These are phyloP conservation scores for Hyperoplus immaculatus DNA, from an alignment of 2,797 vertebrate genomes.

Conservation along the genomic window DNA sequence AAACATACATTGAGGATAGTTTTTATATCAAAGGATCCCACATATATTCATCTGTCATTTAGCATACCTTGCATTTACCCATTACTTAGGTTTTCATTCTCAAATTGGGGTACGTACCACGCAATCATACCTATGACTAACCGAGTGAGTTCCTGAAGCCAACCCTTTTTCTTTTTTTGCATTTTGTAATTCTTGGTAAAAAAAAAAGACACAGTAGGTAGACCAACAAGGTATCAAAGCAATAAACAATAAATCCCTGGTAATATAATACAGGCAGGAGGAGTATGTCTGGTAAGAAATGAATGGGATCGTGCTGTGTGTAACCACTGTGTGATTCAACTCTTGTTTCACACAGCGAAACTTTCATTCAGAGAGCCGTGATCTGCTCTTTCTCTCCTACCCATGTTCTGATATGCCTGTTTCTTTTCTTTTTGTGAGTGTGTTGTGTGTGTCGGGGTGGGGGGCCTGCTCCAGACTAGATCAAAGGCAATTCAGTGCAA, in stretches of 20 bases:
- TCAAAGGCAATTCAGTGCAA: conserved; percentile 77
- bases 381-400: conserved; percentile 33
- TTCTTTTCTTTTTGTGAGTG: conserved; percentile 34
- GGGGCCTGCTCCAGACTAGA: conserved; percentile 52
- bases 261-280: too few species aligned
- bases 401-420: conserved; percentile 37
- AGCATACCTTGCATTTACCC: not conserved
- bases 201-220: not conserved
- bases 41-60: not conserved
- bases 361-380: conserved; percentile 31
- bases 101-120: not conserved
- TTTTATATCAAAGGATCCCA: conserved; percentile 16
- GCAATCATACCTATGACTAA: not conserved
- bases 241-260: too few species aligned
- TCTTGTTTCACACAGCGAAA: conserved; percentile 20
- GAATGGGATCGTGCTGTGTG: conserved; percentile 18
- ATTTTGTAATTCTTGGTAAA: not conserved
- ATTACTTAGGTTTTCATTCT: conserved; percentile 3
- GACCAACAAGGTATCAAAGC: too few species aligned
- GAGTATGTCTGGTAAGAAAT: conserved; percentile 3
- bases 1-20: not conserved
- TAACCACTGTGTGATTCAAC: conserved; percentile 25
- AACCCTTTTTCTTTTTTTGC: not conserved
- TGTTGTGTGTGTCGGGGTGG: too few species aligned
- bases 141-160: not conserved